Evolutionary conservation across 2,888 invertebrate species (phyloP).

Genomic region (Eristalis tenax): DNA sequence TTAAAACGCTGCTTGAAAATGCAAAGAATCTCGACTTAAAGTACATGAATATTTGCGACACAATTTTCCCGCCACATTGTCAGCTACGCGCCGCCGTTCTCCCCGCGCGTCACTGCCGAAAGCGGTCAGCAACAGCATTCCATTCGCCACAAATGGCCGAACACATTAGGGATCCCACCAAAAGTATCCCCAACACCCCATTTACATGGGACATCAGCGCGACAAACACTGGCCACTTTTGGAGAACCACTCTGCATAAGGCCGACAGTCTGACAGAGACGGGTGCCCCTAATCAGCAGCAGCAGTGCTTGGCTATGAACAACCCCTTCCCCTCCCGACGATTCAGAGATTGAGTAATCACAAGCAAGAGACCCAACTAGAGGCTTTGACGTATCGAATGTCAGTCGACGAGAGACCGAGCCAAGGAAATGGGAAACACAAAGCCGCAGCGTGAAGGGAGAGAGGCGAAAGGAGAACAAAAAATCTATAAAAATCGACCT

Average conservation of each 20-base stretch:
- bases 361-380: constrained; percentile 14
- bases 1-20: background rate
- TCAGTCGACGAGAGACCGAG: background rate
- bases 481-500: constrained; percentile 64
- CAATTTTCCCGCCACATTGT: background rate
- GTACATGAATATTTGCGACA: background rate
- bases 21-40: background rate
- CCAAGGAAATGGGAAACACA: constrained; percentile 1
- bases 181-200: constrained; percentile 3
- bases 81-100: background rate
- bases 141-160: constrained; percentile 29
- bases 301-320: background rate
- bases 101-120: constrained; percentile 20
- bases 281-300: constrained; percentile 7
- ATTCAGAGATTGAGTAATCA: constrained; percentile 27
- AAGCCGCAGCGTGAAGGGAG: background rate
- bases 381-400: constrained; percentile 12
- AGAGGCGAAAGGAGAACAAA: background rate
- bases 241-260: background rate
- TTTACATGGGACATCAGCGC: constrained; percentile 18
- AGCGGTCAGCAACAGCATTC: constrained; percentile 40
- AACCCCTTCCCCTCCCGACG: background rate
- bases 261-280: background rate
- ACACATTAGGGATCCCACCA: constrained; percentile 25
- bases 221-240: background rate